These are phyloP conservation scores for Stomatorhinus walkeri DNA, from an alignment of 2,797 vertebrate species.

Conservation along the genomic window DNA sequence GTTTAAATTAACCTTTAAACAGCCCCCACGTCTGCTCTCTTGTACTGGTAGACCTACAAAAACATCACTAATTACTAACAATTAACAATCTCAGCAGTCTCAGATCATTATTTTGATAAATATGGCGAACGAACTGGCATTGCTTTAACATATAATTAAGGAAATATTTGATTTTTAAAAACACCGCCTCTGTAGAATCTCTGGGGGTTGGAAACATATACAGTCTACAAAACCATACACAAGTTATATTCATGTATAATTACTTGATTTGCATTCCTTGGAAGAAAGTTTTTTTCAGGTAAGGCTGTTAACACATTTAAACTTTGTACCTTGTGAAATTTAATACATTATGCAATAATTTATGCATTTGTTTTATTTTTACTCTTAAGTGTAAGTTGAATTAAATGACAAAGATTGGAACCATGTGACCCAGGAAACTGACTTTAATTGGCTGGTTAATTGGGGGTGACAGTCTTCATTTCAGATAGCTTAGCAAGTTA, in stretches of 20 bases:
- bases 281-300: background rate
- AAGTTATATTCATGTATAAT: slow-evolving; percentile 1
- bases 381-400: background rate
- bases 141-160: background rate
- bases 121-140: background rate
- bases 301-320: background rate
- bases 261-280: background rate
- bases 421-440: background rate
- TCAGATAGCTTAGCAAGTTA: background rate
- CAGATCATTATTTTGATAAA: background rate
- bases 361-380: slow-evolving; percentile 1
- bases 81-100: background rate
- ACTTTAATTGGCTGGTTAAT: background rate
- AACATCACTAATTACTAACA: background rate
- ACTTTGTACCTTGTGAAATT: background rate
- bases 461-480: background rate
- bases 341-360: background rate
- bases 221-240: background rate
- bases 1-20: background rate
- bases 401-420: background rate
- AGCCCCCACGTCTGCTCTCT: background rate
- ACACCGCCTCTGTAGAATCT: background rate
- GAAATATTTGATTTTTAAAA: background rate
- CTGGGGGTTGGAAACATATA: background rate
- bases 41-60: background rate